Percentiles rank a stretch among this genome's conserved stretches.
These are phyloP conservation scores for Notothenia rossii DNA, from an alignment of 2,113 vertebrate genomes.

Conservation along the genomic window DNA sequence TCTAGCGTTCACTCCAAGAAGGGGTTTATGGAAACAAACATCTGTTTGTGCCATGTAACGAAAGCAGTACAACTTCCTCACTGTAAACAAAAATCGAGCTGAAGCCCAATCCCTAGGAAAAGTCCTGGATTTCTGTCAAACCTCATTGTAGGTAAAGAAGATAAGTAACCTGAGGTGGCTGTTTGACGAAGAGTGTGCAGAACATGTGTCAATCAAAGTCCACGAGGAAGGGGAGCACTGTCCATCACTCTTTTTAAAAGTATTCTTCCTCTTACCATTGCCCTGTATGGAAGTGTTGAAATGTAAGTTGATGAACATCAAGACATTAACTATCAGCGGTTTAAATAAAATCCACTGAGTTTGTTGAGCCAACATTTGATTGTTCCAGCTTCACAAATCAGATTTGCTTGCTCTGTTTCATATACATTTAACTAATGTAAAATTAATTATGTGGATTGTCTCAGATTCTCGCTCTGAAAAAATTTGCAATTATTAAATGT, in stretches of 20 bases:
- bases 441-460: neutral
- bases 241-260: neutral
- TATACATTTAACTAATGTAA: neutral
- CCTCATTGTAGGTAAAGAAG: slow-evolving; percentile 12
- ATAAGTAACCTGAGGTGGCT: slow-evolving; percentile 20
- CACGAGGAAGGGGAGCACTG: neutral
- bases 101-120: slow-evolving; percentile 59
- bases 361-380: neutral
- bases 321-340: neutral
- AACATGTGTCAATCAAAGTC: slow-evolving; percentile 1
- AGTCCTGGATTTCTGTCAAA: slow-evolving; percentile 59
- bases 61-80: slow-evolving; percentile 49
- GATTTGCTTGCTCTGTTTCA: neutral
- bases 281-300: neutral
- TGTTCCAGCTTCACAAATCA: neutral
- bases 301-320: neutral
- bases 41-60: slow-evolving; percentile 68
- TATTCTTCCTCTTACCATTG: neutral
- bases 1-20: slow-evolving; percentile 53
- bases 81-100: slow-evolving; percentile 60
- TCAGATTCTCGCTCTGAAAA: neutral
- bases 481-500: neutral
- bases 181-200: slow-evolving; percentile 19
- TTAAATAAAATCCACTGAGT: neutral
- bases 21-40: slow-evolving; percentile 64